phyloP scores from a whole-genome alignment of 2,113 vertebrate species.

The Acrocephalus kingi region DNA sequence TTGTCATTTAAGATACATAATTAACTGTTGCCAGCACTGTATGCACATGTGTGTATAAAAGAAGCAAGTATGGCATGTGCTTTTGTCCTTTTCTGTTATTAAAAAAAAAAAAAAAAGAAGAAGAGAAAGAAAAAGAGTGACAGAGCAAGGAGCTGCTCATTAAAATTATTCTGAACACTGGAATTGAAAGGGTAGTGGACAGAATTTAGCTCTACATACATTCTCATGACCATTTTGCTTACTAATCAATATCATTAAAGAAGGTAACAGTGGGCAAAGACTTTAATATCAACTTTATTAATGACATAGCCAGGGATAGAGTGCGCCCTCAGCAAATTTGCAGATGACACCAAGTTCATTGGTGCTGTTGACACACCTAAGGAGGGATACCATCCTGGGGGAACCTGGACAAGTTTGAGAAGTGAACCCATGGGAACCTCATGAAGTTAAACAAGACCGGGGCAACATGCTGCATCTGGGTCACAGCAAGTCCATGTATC shows the following conservation, averaged over 20 bases:
- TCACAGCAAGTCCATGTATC: no score
- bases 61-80: background rate
- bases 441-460: background rate
- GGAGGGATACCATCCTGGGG: no score
- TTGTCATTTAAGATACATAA: background rate
- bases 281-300: background rate
- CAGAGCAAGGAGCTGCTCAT: background rate
- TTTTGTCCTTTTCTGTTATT: background rate
- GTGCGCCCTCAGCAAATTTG: background rate
- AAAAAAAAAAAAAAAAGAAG: no score
- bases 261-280: background rate
- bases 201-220: background rate
- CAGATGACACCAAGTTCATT: background rate
- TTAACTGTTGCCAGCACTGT: background rate
- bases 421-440: no score
- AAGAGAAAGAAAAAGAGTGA: background rate
- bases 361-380: background rate
- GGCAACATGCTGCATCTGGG: no score
- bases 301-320: background rate
- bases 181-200: background rate
- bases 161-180: background rate
- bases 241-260: background rate
- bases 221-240: background rate
- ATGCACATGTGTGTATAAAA: rapidly evolving
- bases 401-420: no score